These are phyloP conservation scores for Hipparchia semele DNA, from an alignment of 2,888 invertebrate genomes.

Conservation along the genomic window DNA sequence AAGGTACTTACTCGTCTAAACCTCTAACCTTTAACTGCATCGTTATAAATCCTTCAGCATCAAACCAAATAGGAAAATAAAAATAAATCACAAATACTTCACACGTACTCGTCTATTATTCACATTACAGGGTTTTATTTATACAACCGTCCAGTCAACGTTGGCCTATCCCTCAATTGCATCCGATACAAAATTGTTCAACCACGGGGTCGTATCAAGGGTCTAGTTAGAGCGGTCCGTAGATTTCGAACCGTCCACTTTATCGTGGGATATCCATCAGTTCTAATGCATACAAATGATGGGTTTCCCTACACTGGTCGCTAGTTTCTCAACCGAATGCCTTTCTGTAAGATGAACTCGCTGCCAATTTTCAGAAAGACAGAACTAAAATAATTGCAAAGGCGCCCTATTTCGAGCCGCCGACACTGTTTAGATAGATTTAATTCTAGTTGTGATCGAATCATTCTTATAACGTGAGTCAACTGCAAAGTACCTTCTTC, in stretches of 20 bases:
- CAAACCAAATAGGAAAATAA: slow-evolving; percentile 21
- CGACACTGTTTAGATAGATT: slow-evolving; percentile 73
- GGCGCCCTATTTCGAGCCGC: slow-evolving; percentile 79
- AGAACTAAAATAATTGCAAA: slow-evolving; percentile 82
- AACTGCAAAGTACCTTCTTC: slow-evolving; percentile 8
- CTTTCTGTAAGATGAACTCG: slow-evolving; percentile 77
- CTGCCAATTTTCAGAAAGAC: slow-evolving; percentile 84
- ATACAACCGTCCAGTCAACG: slow-evolving; percentile 62
- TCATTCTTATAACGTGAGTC: slow-evolving; percentile 37
- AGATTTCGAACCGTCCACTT: slow-evolving; percentile 58
- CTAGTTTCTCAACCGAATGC: slow-evolving; percentile 80
- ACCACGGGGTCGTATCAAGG: slow-evolving; percentile 50
- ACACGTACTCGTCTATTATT: slow-evolving; percentile 54
- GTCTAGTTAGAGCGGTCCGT: slow-evolving; percentile 5
- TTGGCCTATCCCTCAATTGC: slow-evolving; percentile 54
- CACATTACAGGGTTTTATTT: slow-evolving; percentile 77
- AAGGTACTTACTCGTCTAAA: slow-evolving; percentile 2
- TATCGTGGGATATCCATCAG: slow-evolving; percentile 59
- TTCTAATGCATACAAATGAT: slow-evolving; percentile 24
- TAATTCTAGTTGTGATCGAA: slow-evolving; percentile 73
- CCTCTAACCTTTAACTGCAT: slow-evolving; percentile 17
- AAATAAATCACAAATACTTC: slow-evolving; percentile 34
- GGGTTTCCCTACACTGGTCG: slow-evolving; percentile 51
- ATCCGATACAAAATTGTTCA: not conserved
- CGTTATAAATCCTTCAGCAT: slow-evolving; percentile 19